Evolutionary conservation across 2,113 vertebrate species (phyloP), one percentile per base, ranked within the genome.

Genomic region (Mandrillus leucophaeus): DNA sequence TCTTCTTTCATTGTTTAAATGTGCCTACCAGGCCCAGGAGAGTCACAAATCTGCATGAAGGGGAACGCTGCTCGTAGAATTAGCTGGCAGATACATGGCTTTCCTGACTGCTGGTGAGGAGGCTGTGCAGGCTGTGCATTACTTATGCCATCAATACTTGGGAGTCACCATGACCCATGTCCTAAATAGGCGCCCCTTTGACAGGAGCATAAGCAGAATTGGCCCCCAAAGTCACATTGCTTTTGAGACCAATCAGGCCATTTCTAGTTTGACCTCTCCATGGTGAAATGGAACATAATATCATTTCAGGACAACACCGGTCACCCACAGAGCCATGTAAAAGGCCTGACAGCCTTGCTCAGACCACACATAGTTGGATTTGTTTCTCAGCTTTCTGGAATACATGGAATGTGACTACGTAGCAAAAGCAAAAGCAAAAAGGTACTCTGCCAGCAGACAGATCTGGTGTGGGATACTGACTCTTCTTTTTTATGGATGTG

Each of bases 1-100:
- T 97, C 86, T 88, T 55, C 79, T 97, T 88, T 88, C 66, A 75
- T 96, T 95, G 81, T 96, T 96, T 96, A 91, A 97, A 94, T 97
- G 92, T 92, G 88, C 66, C 90, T 75, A 45, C 76, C 79, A 85
- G 72, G 55, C 93, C 66, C 94, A n/a, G 68, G 84, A 96, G 95
- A 97, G 64, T 94, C 88, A 97, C 95, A 96, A 70, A 97, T 97
- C 95, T 94, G 22, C 81, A 35, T 23, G 96, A 95, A 88, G 57
- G 64, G 82, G 66, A 94, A 78, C 20, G 2, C 5, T 27, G 52
- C 68, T 97, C 81, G 96, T 40, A 22, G 90, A 93, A 90, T 86
- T 43, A 48, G 57, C 66, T 72, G 88, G 73, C 55, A 94, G 93
- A 93, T 85, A 25, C 38, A 86, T 43, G 25, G 43, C 20, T 94